phyloP scores from a whole-genome alignment of 2,797 vertebrate species.

The Danio albolineatus region DNA sequence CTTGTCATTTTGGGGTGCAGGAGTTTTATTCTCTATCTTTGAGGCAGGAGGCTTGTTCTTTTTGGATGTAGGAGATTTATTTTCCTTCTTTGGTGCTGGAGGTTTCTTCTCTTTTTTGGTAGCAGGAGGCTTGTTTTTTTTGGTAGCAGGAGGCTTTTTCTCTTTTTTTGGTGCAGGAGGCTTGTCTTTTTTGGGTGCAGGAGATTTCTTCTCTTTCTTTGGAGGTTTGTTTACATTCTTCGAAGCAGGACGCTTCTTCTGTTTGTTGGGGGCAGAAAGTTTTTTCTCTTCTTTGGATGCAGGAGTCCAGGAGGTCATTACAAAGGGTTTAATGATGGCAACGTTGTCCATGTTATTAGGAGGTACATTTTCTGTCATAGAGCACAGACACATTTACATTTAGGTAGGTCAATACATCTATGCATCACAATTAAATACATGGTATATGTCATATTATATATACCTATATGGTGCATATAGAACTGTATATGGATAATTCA shows the following conservation, averaged over 20 bases:
- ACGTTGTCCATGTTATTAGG: neutral
- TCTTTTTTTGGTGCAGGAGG: no score
- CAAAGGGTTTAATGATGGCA: neutral
- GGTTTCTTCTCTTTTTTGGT: neutral
- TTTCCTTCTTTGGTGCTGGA: neutral
- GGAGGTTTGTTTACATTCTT: no score
- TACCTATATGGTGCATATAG: neutral
- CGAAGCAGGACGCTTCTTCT: neutral
- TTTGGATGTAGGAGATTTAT: neutral
- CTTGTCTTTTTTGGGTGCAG: neutral
- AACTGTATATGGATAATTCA: no score
- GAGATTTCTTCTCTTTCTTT: neutral
- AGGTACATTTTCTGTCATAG: neutral
- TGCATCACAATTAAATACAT: neutral
- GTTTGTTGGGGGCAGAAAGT: neutral
- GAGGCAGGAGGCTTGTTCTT: neutral
- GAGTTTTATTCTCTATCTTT: neutral
- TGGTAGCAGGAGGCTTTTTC: no score
- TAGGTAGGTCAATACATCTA: neutral
- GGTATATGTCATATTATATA: no score
- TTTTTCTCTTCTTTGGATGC: neutral
- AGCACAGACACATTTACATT: neutral
- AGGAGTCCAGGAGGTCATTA: no score
- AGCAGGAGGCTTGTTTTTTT: neutral
- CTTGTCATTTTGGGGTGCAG: neutral